Evolutionary conservation across 2,888 invertebrate genomes (phyloP), one percentile per base, ranked within the genome.

Genomic region (Tuberolachnus salignus): DNA sequence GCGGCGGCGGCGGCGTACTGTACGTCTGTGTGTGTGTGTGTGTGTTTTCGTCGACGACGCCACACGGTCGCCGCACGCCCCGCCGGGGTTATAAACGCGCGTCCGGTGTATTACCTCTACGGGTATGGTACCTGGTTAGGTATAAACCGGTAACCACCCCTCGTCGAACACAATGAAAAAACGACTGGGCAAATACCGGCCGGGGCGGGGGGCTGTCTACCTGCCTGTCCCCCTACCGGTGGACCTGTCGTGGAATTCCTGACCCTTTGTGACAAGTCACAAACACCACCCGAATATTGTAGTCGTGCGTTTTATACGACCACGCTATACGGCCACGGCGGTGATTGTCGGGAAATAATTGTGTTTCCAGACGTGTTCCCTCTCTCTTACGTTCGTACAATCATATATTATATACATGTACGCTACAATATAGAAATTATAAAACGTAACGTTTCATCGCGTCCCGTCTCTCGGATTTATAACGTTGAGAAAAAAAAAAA

Each of bases 251-350:
- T 64, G 66, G 66, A 66, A 75, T 75, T 75, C 57, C 66, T 57
- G 75, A 75, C 75, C 75, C 75, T 75, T 57, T 66, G 75, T 75
- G 55, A 75, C 75, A 57, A 75, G 74, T 75, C 74, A 11, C 66
- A 55, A 11, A 11, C 55, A 44, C 34, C 34, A 34, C 34, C 34
- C 34, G 34, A 34, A 34, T 6, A n/a, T n/a, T n/a, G n/a, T n/a
- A n/a, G 34, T 34, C 64, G 46, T 1, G 44, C 4, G 16, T 23
- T n/a, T n/a, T n/a, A 49, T 23, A 26, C 21, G 1, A 4, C 1
- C 14, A 59, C 0, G 14, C 3, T 3, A 14, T 16, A 3, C 59
- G n/a, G n/a, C n/a, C n/a, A n/a, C n/a, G n/a, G n/a, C n/a, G n/a
- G n/a, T n/a, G n/a, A n/a, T 59, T 16, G 3, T 26, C n/a, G 59